Conservation (phyloP, 2,113 vertebrate genomes). For the Upupa epops region DNA sequence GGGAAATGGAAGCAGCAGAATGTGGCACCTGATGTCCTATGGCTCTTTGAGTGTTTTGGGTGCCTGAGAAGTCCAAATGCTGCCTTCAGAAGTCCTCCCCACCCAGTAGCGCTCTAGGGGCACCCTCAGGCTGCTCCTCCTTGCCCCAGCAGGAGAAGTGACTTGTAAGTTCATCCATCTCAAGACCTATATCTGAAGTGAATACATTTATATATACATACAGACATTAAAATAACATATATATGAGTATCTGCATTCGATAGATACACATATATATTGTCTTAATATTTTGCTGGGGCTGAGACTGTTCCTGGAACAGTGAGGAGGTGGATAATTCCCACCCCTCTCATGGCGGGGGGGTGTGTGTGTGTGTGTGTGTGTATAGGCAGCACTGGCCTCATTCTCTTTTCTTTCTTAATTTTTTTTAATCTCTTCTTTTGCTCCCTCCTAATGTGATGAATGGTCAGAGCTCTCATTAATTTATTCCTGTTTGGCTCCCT, state of each 20-base stretch:
- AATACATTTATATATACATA: too few relatives aligned
- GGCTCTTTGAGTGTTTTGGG: rapidly evolving
- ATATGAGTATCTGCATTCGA: too few relatives aligned
- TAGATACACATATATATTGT: too few relatives aligned
- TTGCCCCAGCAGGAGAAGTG: too few relatives aligned
- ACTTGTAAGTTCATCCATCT: neutral
- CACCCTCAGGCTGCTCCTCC: neutral
- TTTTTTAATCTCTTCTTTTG: too few relatives aligned
- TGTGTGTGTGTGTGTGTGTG: too few relatives aligned
- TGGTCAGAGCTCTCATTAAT: neutral
- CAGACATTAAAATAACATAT: too few relatives aligned
- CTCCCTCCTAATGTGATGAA: rapidly evolving
- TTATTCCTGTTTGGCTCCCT: neutral
- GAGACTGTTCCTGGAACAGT: neutral
- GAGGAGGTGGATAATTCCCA: neutral
- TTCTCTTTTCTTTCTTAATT: neutral
- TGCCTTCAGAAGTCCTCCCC: neutral
- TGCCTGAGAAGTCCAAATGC: neutral
- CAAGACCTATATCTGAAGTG: neutral
- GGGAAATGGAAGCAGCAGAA: too few relatives aligned
- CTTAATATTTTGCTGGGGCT: neutral
- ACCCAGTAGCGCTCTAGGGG: neutral
- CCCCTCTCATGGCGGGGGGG: neutral
- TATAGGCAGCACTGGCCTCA: neutral
- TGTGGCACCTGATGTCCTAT: rapidly evolving